Evolutionary conservation across 2,113 vertebrate species (phyloP), one percentile per base, ranked within the genome.

Genomic region (Madoqua kirkii): DNA sequence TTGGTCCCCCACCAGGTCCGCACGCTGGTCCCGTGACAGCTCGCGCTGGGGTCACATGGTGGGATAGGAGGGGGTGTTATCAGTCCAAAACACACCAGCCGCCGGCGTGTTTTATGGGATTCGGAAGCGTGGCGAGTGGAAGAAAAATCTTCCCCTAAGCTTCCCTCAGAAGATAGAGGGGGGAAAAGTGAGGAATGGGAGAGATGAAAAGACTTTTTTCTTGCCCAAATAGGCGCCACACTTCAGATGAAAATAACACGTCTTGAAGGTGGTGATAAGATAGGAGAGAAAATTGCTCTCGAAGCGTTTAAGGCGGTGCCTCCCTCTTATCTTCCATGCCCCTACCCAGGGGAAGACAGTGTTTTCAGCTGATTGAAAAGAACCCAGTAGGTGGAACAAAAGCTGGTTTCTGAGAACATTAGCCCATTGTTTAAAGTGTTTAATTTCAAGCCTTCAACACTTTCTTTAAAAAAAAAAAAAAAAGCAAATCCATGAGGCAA

Each of bases 211-310:
- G 74, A 10, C 12, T 45, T 45, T 71, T 87, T 59, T 85, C 64
- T 59, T 59, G 52, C 87, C 7, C 23, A 83, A 78, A 84, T 31
- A 52, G 48, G 67, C 67, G n/a, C 45, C 0, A 7, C 0, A 3
- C 52, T 83, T 43, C 89, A 57, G 96, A 97, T 87, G 0, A 1
- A 40, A 57, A 91, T 85, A 52, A 10, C 0, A 1, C 0, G 1
- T 93, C 91, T 83, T 89, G 97, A 83, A 96, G 89, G 60, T 21
- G 31, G 86, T 94, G 97, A 97, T 97, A 98, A 97, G 76, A 79
- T 11, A 45, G 74, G 82, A 92, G 92, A 95, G 98, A 60, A 67
- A 95, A 83, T 83, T 64, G 87, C 96, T 74, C 50, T 19, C 0
- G 2, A 27, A 67, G 76, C 9, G 0, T 81, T 12, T 21, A 21